Evolutionary conservation across 2,888 invertebrate genomes (phyloP), one percentile per base, ranked within the genome.

Genomic region (Sepioteuthis lessoniana): DNA sequence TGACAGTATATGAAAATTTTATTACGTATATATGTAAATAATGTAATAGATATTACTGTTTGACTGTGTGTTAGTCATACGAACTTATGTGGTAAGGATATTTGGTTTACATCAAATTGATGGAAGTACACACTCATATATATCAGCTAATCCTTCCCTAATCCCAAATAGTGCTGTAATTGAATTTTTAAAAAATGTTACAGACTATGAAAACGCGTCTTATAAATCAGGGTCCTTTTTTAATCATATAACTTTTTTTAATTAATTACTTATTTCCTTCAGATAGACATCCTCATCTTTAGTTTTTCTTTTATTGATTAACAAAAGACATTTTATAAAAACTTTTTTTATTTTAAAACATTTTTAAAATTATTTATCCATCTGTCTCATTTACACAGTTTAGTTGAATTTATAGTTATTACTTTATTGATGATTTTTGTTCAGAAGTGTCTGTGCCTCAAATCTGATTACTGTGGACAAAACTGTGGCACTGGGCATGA

Each of bases 131-230:
- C 76, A 76, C 76, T 76, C n/a, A 8, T 76, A 3, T 76, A 55
- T n/a, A 76, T n/a, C 76, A n/a, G n/a, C n/a, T 76, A 76, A 76
- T 76, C 76, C 76, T 76, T 76, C 76, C 76, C 76, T 76, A n/a
- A 76, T 76, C 31, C 10, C 10, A n/a, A n/a, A 76, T 76, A 76
- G 76, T 76, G 31, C 76, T 76, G n/a, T 76, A 76, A 76, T n/a
- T 21, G 28, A 55, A 76, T 76, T n/a, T 76, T 13, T 31, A 0
- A 76, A 76, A 76, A 76, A n/a, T 76, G 28, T 21, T 50, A 55
- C 76, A 76, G 10, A n/a, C 76, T 76, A 76, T 76, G n/a, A 31
- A 76, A 76, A 76, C 76, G 76, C 76, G 76, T 76, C 76, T 76
- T n/a, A 76, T 31, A 76, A 76, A 76, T 76, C 25, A 55, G 25